phyloP scores from a whole-genome alignment of 2,797 vertebrate genomes.

The Tauraco hartlaubi region DNA sequence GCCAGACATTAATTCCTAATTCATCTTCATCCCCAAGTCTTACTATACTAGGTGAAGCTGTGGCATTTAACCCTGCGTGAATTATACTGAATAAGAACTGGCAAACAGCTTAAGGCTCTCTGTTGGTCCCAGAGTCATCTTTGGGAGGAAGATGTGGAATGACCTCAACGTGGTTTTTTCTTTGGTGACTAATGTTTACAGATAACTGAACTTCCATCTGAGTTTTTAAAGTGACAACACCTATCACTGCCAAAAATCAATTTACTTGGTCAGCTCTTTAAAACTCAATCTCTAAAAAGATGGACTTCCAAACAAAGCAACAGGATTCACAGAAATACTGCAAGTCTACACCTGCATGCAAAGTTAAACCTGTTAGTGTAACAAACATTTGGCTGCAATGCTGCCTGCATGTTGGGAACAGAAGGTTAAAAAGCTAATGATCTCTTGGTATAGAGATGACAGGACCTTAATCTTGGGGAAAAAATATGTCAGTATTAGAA shows the following conservation, averaged over 20 bases:
- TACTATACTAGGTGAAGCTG: not conserved
- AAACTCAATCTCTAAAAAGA: not conserved
- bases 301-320: not conserved
- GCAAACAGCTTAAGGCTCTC: not conserved
- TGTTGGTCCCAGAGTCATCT: not conserved
- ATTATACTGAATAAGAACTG: not conserved
- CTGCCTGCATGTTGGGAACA: not conserved
- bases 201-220: not conserved
- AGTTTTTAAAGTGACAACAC: not conserved
- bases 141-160: not conserved
- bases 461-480: not conserved
- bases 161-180: not conserved
- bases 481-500: not conserved
- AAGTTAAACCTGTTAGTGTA: not conserved
- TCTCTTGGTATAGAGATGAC: not conserved
- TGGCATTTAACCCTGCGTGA: not conserved
- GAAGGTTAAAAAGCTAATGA: not conserved
- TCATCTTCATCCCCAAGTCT: not conserved
- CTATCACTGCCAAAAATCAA: not conserved
- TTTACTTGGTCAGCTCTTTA: not conserved
- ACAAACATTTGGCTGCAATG: not conserved
- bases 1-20: not conserved
- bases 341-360: not conserved
- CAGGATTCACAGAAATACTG: not conserved
- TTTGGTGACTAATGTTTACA: not conserved